These are phyloP conservation scores for Yponomeuta sedellus DNA, from an alignment of 2,888 invertebrate species.

Conservation along the genomic window DNA sequence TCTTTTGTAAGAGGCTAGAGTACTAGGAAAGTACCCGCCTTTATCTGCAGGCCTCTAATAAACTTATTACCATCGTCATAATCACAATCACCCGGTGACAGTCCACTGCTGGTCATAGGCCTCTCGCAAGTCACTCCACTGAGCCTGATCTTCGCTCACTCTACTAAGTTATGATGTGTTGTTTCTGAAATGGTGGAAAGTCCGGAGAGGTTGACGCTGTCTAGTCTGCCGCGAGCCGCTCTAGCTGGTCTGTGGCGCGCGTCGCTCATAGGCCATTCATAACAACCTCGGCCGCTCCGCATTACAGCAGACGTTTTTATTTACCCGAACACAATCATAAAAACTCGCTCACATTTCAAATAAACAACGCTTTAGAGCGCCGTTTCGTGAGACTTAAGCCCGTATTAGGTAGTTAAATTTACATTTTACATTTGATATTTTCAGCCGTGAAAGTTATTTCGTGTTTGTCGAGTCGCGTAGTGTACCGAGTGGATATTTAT, in stretches of 20 bases:
- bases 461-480: constrained; percentile 41
- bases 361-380: constrained; percentile 65
- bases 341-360: constrained; percentile 68
- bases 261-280: constrained; percentile 63
- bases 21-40: too few species aligned
- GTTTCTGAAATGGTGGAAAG: background rate
- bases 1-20: too few species aligned
- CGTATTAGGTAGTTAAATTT: constrained; percentile 74
- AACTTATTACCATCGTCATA: too few species aligned
- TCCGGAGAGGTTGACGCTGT: constrained; percentile 16
- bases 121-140: too few species aligned
- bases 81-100: too few species aligned
- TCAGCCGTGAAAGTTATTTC: constrained; percentile 68
- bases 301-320: constrained; percentile 68
- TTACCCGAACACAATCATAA: constrained; percentile 60
- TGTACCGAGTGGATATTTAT: constrained; percentile 45
- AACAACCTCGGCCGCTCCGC: constrained; percentile 41
- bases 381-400: constrained; percentile 54
- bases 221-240: constrained; percentile 31
- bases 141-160: too few species aligned
- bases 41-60: too few species aligned
- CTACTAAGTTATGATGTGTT: too few species aligned
- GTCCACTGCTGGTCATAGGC: too few species aligned
- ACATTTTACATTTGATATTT: constrained; percentile 73
- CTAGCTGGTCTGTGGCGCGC: constrained; percentile 33